Conservation (phyloP, 1,140 invertebrate genomes). For the Magallana ariakensis region DNA sequence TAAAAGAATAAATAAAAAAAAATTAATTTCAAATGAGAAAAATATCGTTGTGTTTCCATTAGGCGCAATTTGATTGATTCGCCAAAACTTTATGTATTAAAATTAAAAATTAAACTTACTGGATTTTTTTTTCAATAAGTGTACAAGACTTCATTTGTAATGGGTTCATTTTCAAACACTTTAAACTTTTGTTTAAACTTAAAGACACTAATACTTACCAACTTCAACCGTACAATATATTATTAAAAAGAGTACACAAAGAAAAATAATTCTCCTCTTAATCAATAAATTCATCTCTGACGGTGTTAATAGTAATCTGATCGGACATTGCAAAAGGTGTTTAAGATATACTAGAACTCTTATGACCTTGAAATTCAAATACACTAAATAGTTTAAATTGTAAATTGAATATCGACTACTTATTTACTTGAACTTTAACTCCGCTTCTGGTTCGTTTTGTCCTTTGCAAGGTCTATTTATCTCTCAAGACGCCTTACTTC, state of each 20-base stretch:
- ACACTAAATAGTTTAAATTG: background rate
- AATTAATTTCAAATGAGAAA: no score
- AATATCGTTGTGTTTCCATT: no score
- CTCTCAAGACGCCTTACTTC: background rate
- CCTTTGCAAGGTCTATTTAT: background rate
- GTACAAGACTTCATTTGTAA: no score
- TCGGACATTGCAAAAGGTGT: no score
- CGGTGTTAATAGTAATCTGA: background rate
- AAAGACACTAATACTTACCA: background rate
- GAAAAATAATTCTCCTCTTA: background rate
- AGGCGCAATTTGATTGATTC: no score
- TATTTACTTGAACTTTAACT: background rate
- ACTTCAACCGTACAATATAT: background rate
- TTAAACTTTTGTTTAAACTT: no score
- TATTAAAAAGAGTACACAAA: background rate
- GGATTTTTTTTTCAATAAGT: no score
- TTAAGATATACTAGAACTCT: background rate
- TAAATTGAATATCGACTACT: background rate
- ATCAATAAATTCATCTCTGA: background rate
- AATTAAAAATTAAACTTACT: no score
- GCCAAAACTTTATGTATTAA: no score
- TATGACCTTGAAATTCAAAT: background rate
- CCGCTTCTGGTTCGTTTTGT: background rate
- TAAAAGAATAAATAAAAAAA: no score
- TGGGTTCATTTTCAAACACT: no score